Evolutionary conservation across 2,113 vertebrate species (phyloP), one percentile per base, ranked within the genome.

Genomic region (Triplophysa dalaica): DNA sequence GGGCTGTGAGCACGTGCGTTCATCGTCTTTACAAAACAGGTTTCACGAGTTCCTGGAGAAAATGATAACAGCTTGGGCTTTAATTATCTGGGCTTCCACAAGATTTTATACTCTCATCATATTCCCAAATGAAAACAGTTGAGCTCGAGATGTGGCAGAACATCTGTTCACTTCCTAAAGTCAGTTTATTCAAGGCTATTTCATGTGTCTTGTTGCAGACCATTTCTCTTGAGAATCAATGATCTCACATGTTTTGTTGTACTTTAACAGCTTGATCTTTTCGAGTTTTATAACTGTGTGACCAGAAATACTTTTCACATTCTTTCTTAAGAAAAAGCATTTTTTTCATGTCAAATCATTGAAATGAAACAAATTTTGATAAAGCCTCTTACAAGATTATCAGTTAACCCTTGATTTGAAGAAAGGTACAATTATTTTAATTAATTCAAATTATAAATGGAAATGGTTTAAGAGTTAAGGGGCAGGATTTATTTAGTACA

Each of bases 41-140:
- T 77, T 80, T 76, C 38, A 70, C 70, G 60, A 48, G 69, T 82
- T 82, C 69, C 76, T 4, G 62, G 54, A 67, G 56, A 81, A 76
- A 52, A 56, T 8, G 22, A 78, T 75, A 43, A 58, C 73, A 70
- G 17, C 16, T 21, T 63, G 13, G 48, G 26, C 41, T 21, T 26
- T 48, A 52, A 33, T 60, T 54, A 66, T 65, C 72, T 60, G 66
- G 48, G 62, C 11, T 83, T 78, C 52, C 24, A 4, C 48, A 58
- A 58, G 19, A 66, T 45, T 67, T 17, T 10, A 19, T 7, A 38
- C 7, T 38, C 33, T 38, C 33, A 33, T 33, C 4, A 7, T 60
- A 38, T 50, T 50, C 45, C 60, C 60, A 63, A 4, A 54, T 6
- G 26, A 12, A 21, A 58, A 72, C 19, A 60, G 56, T 58, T 1